Base-by-base conservation (phyloP, 2,113 vertebrate genomes). In the Leucopsar rothschildi region DNA sequence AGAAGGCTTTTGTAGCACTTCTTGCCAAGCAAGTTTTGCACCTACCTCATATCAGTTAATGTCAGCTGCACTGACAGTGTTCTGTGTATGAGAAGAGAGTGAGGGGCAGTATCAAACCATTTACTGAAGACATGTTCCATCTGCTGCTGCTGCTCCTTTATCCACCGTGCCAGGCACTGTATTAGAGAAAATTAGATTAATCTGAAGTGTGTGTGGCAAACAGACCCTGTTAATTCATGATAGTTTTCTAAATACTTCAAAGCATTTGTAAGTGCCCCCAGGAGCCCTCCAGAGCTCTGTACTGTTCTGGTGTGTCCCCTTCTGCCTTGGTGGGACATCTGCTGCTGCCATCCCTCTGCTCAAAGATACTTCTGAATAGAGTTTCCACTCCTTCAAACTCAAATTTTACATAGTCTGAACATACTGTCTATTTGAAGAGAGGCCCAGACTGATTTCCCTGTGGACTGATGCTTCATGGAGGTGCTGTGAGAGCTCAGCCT, bases 141-240 rank as follows among this genome's bases (percentile, higher is more conserved):
- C 94, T 93, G 88, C 52, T 93, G 63, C 76, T 88, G 55, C 55
- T 78, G 24, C 61, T 75, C 55, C 50, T 91, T 90, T 57, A 87
- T 53, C 59, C 65, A 75, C 64, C 0, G 0, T 33, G 28, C 65
- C 85, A 82, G 71, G 69, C 11, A 20, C 23, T 6, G 8, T 12
- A 45, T 78, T 84, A 78, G 72, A 91, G 89, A 82, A 93, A 84
- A 94, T 78, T 1, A 78, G 77, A 90, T 85, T 92, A 86, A 65
- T 71, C 63, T 71, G 66, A 65, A 4, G 3, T 6, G 33, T 75
- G 71, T 64, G 50, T 63, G 70, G 52, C 60, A 84, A 50, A 79
- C 40, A 65, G 42, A 63, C 28, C 0, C 0, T 42, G 72, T 69
- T 57, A 83, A 84, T 71, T 86, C 68, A 28, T 53, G 6, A 28